Conservation (phyloP, 1,140 invertebrate species). For the Lethocerus indicus region DNA sequence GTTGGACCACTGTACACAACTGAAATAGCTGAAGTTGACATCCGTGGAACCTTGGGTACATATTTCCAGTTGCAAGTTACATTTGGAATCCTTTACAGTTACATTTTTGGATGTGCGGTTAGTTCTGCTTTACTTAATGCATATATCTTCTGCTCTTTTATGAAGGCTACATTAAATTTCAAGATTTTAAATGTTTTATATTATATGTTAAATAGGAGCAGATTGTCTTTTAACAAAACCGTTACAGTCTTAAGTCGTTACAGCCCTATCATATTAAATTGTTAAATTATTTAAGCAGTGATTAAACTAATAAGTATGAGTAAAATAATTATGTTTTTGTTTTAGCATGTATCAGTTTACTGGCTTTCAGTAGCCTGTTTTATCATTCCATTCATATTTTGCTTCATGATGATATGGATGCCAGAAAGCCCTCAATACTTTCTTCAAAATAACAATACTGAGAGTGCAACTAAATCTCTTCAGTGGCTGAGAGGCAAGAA, state of each 20-base stretch:
- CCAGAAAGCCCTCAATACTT: constrained; percentile 72
- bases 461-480: constrained; percentile 38
- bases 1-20: constrained; percentile 63
- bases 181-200: too few species aligned
- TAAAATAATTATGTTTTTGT: constrained; percentile 8
- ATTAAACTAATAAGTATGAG: too few species aligned
- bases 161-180: too few species aligned
- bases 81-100: constrained; percentile 60
- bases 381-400: constrained; percentile 43
- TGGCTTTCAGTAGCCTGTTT: constrained; percentile 47
- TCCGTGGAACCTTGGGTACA: constrained; percentile 63
- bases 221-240: too few species aligned
- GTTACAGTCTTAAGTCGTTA: too few species aligned
- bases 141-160: not conserved
- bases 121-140: constrained; percentile 14
- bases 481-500: constrained; percentile 41
- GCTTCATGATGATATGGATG: constrained; percentile 48
- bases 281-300: too few species aligned
- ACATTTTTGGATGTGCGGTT: constrained; percentile 39
- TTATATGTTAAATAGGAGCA: too few species aligned
- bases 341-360: constrained; percentile 34
- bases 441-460: constrained; percentile 30
- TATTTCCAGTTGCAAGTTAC: constrained; percentile 72
- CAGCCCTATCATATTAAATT: too few species aligned
- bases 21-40: constrained; percentile 60